Evolutionary conservation across 1,140 invertebrate species (phyloP), one percentile per base, ranked within the genome.

Genomic region (Helicoverpa armigera): DNA sequence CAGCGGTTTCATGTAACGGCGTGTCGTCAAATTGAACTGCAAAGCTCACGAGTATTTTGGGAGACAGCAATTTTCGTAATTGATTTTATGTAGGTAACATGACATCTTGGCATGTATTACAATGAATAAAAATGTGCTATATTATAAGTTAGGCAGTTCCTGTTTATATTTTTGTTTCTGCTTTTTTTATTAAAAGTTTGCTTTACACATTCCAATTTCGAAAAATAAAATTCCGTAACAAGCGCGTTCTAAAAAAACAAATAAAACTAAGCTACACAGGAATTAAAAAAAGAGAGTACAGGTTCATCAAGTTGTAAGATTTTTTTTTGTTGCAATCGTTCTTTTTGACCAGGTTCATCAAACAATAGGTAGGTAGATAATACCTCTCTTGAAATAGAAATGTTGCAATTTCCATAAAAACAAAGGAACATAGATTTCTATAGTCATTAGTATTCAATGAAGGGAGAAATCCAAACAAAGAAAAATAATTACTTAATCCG

Each of bases 401-500:
- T 18, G 16, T 43, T 0, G 9, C 35, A 43, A 23, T 43, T 43
- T 43, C 35, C 56, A 16, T 65, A 43, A 16, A 14, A 43, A 16
- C 31, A 65, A 43, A 10, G 1, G n/a, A 10, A 65, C 13, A 10
- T 43, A 65, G 31, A n/a, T 65, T 10, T 65, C n/a, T 65, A 16
- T 7, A 31, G 11, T 43, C 43, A 16, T 14, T 48, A n/a, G 31
- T 43, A 43, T 58, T 58, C 56, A 58, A 58, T 58, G 56, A 58
- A 43, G 18, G 2, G 18, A 48, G 31, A 48, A 35, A n/a, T 13
- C 61, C 9, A n/a, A 3, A 14, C 11, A 65, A 43, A 35, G 35
- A 35, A 65, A 65, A 48, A 48, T 65, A 65, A 65, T 65, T n/a
- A n/a, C n/a, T n/a, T 65, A 65, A 16, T 65, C 35, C n/a, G 43